Percentiles rank a stretch among this genome's conserved stretches.
Conservation (phyloP, 2,113 vertebrate species). For the Cyprinodon brontotheroides region DNA sequence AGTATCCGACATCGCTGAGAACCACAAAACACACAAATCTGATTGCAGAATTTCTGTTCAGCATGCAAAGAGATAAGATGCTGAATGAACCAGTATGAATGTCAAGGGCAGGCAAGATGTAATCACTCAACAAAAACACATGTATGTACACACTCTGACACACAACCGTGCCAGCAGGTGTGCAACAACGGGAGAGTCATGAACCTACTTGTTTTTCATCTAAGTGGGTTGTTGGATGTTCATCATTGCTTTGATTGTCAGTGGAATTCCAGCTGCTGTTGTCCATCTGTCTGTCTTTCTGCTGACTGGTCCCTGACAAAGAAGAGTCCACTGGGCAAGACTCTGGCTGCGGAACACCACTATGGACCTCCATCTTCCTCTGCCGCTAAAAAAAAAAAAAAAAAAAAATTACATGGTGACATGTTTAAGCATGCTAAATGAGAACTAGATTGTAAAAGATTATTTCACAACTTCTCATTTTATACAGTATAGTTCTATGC, state of each 20-base stretch:
- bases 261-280: conserved; percentile 60
- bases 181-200: conserved; percentile 14
- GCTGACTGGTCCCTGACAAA: conserved; percentile 82
- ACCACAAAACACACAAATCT: conserved; percentile 4
- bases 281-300: conserved; percentile 78
- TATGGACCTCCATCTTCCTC: conserved; percentile 88
- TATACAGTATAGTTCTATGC: background rate
- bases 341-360: conserved; percentile 83
- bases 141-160: conserved; percentile 15
- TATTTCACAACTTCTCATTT: background rate
- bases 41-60: conserved; percentile 2
- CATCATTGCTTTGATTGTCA: conserved; percentile 76
- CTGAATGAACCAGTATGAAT: conserved; percentile 2
- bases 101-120: conserved; percentile 21
- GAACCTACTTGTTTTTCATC: conserved; percentile 84
- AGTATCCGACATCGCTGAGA: background rate
- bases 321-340: conserved; percentile 81
- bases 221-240: conserved; percentile 70
- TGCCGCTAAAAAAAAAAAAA: conserved; percentile 43
- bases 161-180: conserved; percentile 21
- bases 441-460: background rate
- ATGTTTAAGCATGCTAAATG: background rate
- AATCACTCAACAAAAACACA: conserved; percentile 32
- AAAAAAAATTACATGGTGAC: background rate
- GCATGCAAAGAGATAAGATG: background rate